A percentile compares a stretch with the other conserved stretches of the same genome.
Conservation (phyloP, 1,140 invertebrate species). For the Polypedilum pembai region DNA sequence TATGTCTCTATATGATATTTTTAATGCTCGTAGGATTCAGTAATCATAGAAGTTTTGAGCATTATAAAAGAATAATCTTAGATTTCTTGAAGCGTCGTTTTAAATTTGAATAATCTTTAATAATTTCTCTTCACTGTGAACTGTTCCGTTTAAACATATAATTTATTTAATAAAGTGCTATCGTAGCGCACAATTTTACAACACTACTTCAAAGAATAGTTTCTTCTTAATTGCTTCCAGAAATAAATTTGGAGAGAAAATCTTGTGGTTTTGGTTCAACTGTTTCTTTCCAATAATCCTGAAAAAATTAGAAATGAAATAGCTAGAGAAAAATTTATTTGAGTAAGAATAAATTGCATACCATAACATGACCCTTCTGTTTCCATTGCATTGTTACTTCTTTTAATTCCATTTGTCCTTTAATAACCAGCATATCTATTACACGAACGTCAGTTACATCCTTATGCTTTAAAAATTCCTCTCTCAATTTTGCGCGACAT, state of each 20-base stretch:
- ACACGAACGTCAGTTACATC: conserved; percentile 73
- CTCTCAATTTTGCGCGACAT: conserved; percentile 63
- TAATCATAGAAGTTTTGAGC: background rate
- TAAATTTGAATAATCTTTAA: conserved; percentile 4
- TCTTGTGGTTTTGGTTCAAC: conserved; percentile 76
- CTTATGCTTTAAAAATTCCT: conserved; percentile 70
- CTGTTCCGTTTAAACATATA: background rate
- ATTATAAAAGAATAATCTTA: background rate
- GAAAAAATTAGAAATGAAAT: background rate
- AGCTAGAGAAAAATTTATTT: no score
- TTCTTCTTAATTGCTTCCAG: background rate
- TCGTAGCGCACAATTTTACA: background rate
- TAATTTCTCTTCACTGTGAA: background rate
- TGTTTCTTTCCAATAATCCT: conserved; percentile 72
- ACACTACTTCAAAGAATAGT: background rate
- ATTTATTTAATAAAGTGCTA: conserved; percentile 19
- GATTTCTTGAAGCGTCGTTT: background rate
- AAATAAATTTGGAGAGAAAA: conserved; percentile 89
- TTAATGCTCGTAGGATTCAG: background rate
- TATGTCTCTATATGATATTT: background rate
- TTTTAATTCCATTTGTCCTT: conserved; percentile 92
- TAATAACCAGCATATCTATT: conserved; percentile 84
- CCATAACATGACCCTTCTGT: conserved; percentile 76
- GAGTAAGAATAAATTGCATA: background rate
- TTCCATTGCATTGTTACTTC: conserved; percentile 82